Base-by-base conservation (phyloP, 2,888 invertebrate genomes). In the Lithophane semibrunnea region DNA sequence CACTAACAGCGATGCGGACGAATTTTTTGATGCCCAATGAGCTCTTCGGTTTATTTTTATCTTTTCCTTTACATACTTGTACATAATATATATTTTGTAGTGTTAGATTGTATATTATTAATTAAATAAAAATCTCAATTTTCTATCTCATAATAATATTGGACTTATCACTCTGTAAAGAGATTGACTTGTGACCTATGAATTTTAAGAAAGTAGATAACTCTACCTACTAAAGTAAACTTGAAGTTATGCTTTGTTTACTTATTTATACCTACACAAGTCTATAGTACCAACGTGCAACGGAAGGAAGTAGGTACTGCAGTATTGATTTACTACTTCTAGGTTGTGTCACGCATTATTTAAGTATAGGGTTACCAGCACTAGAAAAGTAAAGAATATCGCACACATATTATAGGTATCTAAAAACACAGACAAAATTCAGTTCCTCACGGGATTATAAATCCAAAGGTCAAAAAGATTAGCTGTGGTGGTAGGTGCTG, bases 271-370 rank as follows among this genome's bases (percentile, higher is more conserved):
- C 4, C 37, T 37, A 37, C 42, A 42, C 10, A 52, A 10, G 13
- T 70, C 10, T 3, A 65, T 8, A 13, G 18, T 65, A n/a, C 18
- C 16, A 12, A 13, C 10, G 24, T 58, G 37, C 49, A 47, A 24
- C 77, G 77, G 73, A 77, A 77, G 77, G 54, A 77, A 79, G 18
- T 7, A 79, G 13, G 10, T 9, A 79, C 21, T 79, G 80, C 60
- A 80, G 54, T 77, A 80, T 80, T 80, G 52, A 77, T 77, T 72
- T 47, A 24, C 37, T 61, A 44, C 29, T 37, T 61, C 12, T 18
- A 13, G n/a, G 16, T n/a, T 37, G 60, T 42, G 42, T 47, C 77
- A 72, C 72, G 80, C 21, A 71, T 54, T 52, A 47, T 52, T 16
- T n/a, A 54, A n/a, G 12, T n/a, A n/a, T 24, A 77, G 72, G 72